Percentiles rank a stretch among this genome's conserved stretches.
Conservation (phyloP, 2,113 vertebrate species). For the Dromas ardeola region DNA sequence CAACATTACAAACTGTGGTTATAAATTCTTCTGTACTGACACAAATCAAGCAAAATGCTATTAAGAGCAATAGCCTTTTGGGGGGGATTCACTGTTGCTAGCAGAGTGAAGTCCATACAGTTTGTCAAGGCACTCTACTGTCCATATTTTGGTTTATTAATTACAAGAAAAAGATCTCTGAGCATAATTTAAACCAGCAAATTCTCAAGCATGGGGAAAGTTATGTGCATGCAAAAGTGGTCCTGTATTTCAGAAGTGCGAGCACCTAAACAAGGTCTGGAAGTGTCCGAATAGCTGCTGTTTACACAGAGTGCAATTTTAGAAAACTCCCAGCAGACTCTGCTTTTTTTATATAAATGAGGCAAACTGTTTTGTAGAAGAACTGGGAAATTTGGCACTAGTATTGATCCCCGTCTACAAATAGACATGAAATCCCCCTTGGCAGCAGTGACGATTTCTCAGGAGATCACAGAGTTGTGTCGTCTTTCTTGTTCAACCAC, state of each 20-base stretch:
- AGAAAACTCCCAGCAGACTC: not conserved
- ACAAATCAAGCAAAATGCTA: not conserved
- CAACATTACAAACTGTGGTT: not conserved
- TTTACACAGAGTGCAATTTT: not conserved
- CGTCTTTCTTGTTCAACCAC: slow-evolving; percentile 22
- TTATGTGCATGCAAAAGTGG: not conserved
- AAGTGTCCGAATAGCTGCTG: not conserved
- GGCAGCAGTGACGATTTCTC: not conserved
- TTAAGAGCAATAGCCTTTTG: not conserved
- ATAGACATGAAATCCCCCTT: slow-evolving; percentile 10
- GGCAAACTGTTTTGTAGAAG: not conserved
- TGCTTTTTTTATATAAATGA: rapidly evolving
- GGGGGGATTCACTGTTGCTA: not conserved
- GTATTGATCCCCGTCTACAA: not conserved
- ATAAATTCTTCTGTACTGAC: not conserved
- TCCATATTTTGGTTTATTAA: not conserved
- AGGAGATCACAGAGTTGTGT: slow-evolving; percentile 4
- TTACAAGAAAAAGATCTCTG: not conserved
- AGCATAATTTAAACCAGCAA: not conserved
- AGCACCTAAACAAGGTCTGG: not conserved
- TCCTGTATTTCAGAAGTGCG: not conserved
- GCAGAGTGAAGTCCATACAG: not conserved
- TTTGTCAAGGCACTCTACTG: not conserved
- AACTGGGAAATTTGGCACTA: not conserved
- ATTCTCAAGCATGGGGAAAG: not conserved